phyloP scores from a whole-genome alignment of 2,888 invertebrate species.

The Elegia similella region DNA sequence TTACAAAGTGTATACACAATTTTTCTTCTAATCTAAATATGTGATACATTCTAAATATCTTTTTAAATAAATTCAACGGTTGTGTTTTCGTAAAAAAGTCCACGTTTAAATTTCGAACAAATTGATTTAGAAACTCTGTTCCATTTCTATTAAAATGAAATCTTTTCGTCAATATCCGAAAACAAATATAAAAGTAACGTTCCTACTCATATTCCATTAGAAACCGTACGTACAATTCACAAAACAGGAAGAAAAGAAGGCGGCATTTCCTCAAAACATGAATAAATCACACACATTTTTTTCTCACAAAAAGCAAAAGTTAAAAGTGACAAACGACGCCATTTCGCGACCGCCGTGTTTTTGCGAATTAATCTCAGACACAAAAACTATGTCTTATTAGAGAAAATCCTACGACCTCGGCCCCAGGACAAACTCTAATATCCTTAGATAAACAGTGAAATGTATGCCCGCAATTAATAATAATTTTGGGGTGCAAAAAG shows the following conservation, averaged over 20 bases:
- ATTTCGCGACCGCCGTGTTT: constrained; percentile 41
- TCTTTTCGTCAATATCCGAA: too few species aligned
- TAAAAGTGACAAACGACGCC: constrained; percentile 35
- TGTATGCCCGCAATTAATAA: constrained; percentile 74
- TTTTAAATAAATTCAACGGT: too few species aligned
- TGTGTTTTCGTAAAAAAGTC: too few species aligned
- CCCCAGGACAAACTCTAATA: constrained; percentile 54
- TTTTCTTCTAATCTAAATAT: too few species aligned
- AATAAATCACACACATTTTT: constrained; percentile 5
- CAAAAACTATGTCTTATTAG: constrained; percentile 76
- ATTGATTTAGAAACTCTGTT: too few species aligned
- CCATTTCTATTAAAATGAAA: too few species aligned
- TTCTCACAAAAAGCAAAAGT: constrained; percentile 32
- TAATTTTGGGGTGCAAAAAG: constrained; percentile 72
- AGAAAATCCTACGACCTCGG: constrained; percentile 39
- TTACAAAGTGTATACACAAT: too few species aligned
- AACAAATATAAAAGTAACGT: too few species aligned
- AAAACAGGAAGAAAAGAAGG: background rate
- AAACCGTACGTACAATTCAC: background rate
- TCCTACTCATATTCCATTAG: too few species aligned
- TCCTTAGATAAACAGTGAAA: constrained; percentile 69
- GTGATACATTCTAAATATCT: too few species aligned
- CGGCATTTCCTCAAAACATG: constrained; percentile 1
- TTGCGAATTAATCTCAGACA: constrained; percentile 50
- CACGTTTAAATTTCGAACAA: too few species aligned